Percentiles rank a stretch among this genome's conserved stretches.
Conservation (phyloP, 2,888 invertebrate species). For the Eurytoma adleriae region DNA sequence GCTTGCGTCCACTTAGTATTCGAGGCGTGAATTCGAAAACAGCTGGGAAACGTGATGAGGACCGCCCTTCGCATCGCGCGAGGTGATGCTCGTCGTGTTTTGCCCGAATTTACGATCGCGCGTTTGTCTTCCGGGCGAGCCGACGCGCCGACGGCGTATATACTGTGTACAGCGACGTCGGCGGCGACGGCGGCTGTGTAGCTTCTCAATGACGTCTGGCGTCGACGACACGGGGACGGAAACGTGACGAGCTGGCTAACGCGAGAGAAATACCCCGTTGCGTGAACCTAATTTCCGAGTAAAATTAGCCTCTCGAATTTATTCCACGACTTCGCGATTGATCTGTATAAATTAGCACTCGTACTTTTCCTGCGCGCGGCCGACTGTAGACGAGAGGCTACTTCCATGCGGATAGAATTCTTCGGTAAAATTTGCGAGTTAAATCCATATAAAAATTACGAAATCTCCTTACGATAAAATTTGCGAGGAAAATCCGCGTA, state of each 20-base stretch:
- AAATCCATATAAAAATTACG: not conserved
- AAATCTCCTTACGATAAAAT: not conserved
- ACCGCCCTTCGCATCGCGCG: slow-evolving; percentile 7
- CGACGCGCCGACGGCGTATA: not conserved
- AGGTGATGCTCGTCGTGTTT: slow-evolving; percentile 5
- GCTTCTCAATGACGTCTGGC: slow-evolving; percentile 31
- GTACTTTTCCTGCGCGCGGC: not conserved
- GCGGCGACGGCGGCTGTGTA: too few relatives aligned
- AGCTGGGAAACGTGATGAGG: slow-evolving; percentile 47
- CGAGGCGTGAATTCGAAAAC: slow-evolving; percentile 23
- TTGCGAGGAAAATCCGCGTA: not conserved
- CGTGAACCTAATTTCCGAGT: slow-evolving; percentile 49
- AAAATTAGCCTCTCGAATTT: slow-evolving; percentile 45
- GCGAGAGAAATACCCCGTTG: slow-evolving; percentile 39
- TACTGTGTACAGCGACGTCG: too few relatives aligned
- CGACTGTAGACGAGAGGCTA: not conserved
- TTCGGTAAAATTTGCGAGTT: not conserved
- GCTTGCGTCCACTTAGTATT: slow-evolving; percentile 32
- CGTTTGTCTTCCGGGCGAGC: slow-evolving; percentile 39
- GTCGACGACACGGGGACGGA: slow-evolving; percentile 4
- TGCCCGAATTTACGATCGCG: slow-evolving; percentile 44
- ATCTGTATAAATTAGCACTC: slow-evolving; percentile 49
- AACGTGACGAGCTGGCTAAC: slow-evolving; percentile 39
- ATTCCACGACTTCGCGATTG: slow-evolving; percentile 47
- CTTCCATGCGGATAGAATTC: not conserved